Evolutionary conservation across 2,888 invertebrate species (phyloP).

Genomic region (Autographa gamma): DNA sequence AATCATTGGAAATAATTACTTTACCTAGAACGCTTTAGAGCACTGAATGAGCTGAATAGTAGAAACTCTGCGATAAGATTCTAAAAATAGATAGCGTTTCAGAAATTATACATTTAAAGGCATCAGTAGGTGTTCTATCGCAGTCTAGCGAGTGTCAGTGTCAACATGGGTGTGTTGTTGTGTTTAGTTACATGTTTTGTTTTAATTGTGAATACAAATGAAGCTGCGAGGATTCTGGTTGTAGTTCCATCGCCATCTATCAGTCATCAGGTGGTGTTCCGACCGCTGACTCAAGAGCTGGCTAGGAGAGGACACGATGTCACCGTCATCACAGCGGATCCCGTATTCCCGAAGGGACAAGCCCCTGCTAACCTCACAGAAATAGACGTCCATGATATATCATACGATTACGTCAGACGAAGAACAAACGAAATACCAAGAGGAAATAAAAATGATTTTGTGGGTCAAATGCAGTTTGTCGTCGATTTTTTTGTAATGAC

Average conservation of each 20-base stretch:
- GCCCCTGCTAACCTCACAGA: not conserved
- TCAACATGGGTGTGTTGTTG: too few relatives aligned
- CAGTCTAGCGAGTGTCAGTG: too few relatives aligned
- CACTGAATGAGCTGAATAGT: too few relatives aligned
- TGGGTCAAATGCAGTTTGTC: not conserved
- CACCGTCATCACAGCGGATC: not conserved
- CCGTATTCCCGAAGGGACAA: not conserved
- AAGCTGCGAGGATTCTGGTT: not conserved
- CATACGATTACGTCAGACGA: not conserved
- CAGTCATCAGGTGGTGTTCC: not conserved
- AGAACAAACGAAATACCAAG: not conserved
- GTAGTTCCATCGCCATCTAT: not conserved
- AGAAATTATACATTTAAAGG: too few relatives aligned
- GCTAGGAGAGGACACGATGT: not conserved
- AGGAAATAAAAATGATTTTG: not conserved
- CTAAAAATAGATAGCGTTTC: too few relatives aligned
- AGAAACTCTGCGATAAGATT: too few relatives aligned
- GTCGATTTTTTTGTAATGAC: not conserved
- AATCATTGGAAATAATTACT: too few relatives aligned
- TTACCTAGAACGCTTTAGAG: too few relatives aligned
- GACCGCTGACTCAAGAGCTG: not conserved
- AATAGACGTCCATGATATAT: not conserved
- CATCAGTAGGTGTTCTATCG: too few relatives aligned
- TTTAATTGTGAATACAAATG: not conserved
- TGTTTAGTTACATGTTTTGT: not conserved